Percentiles rank a stretch among this genome's conserved stretches.
Evolutionary conservation across 2,797 vertebrate species (phyloP).

Genomic region (Odontamblyopus lacepedii): DNA sequence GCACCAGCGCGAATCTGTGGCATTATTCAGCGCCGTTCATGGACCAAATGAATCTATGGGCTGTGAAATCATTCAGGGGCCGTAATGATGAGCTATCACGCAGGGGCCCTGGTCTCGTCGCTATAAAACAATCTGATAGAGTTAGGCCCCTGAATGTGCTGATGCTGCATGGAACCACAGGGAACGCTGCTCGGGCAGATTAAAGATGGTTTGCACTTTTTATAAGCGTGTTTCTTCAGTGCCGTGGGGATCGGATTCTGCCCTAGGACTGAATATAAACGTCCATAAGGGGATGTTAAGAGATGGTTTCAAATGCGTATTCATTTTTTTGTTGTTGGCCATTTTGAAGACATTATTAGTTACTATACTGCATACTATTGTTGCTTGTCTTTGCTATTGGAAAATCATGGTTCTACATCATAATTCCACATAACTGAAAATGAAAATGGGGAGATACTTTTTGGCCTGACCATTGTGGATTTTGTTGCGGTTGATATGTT

Average conservation of each 20-base stretch:
- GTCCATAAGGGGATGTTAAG: not conserved
- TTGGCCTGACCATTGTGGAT: too few relatives aligned
- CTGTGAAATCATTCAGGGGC: conserved; percentile 67
- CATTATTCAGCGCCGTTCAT: conserved; percentile 42
- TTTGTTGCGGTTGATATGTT: too few relatives aligned
- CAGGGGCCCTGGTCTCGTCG: conserved; percentile 47
- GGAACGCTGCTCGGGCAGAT: conserved; percentile 35
- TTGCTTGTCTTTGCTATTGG: too few relatives aligned
- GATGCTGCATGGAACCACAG: conserved; percentile 36
- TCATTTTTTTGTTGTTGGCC: not conserved
- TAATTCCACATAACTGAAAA: too few relatives aligned
- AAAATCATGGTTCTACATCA: too few relatives aligned
- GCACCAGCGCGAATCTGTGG: conserved; percentile 31
- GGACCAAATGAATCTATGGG: conserved; percentile 63
- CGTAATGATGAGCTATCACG: conserved; percentile 61
- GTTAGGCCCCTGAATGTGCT: conserved; percentile 51
- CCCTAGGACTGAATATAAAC: conserved; percentile 16
- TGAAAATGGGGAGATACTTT: too few relatives aligned
- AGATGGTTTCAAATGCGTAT: not conserved
- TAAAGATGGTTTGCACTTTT: conserved; percentile 24
- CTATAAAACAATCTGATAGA: conserved; percentile 60
- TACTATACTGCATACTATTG: too few relatives aligned
- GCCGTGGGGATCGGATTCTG: conserved; percentile 42
- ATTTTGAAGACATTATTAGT: too few relatives aligned
- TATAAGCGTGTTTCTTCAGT: conserved; percentile 36